These are phyloP conservation scores for Corydoras sp. DNA, from an alignment of 2,113 vertebrate species.

Conservation along the genomic window DNA sequence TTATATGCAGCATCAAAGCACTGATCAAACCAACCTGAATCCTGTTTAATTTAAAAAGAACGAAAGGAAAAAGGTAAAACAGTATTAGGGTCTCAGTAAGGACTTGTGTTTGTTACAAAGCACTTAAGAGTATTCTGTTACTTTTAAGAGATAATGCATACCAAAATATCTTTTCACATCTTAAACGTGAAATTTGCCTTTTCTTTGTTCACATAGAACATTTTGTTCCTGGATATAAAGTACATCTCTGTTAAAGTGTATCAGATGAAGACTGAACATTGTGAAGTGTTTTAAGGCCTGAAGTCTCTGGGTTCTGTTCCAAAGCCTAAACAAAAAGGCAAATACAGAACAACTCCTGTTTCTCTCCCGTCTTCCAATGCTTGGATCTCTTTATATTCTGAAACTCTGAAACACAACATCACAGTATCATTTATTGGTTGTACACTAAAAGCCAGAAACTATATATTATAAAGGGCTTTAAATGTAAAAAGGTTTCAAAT, in stretches of 20 bases:
- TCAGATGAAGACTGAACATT: constrained; percentile 27
- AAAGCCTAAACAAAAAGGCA: constrained; percentile 8
- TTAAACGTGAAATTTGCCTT: constrained; percentile 27
- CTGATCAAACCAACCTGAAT: too few species aligned
- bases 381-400: background rate
- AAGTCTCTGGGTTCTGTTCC: background rate
- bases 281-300: constrained; percentile 10
- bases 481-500: too few species aligned
- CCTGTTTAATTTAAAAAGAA: background rate
- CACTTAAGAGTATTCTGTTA: constrained; percentile 20
- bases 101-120: constrained; percentile 23
- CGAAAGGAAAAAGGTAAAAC: background rate
- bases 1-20: too few species aligned
- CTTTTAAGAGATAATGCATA: constrained; percentile 24
- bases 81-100: background rate
- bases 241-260: constrained; percentile 33
- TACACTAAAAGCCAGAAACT: too few species aligned
- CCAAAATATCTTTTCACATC: constrained; percentile 11
- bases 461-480: too few species aligned
- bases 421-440: background rate
- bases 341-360: background rate
- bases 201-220: constrained; percentile 32
- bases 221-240: constrained; percentile 34
- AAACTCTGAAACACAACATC: background rate
- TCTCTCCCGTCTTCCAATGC: background rate